Evolutionary conservation across 2,888 invertebrate genomes (phyloP), one percentile per base, ranked within the genome.

Genomic region (Ephialtes manifestator): DNA sequence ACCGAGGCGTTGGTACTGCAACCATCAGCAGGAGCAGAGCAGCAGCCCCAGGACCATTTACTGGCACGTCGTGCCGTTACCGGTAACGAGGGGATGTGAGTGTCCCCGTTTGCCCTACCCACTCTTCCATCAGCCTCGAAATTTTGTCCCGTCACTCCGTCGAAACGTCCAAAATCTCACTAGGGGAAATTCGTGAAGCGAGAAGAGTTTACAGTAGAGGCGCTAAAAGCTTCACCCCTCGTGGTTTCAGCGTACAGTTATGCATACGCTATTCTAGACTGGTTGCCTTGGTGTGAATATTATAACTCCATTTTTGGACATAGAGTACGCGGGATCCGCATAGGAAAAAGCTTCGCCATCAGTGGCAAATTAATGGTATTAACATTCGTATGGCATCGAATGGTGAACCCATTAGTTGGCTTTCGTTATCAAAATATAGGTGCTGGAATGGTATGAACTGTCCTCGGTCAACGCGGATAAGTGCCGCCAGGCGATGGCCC

Each of bases 1-100:
- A 79, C 65, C 53, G 78, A 53, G 60, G 68, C 68, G 84, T 76
- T 65, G 75, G 75, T 78, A 71, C 58, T 63, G 39, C 55, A 51
- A 67, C 77, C 53, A 67, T 67, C 53, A 81, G 71, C 72, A 67
- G 84, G 83, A 83, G 80, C 81, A 24, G 24, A 68, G 80, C 75
- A 68, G 43, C 78, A 83, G 80, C 84, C 67, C 55, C 84, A 75
- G 74, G 31, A 63, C 84, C 84, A 88, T 87, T 88, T 88, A 81
- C 88, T 48, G 68, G 84, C 83, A 86, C 86, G 87, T 82, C 80
- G 83, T 76, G 84, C 84, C 81, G 83, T 87, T 85, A 84, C 74
- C 70, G 81, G 84, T 81, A 87, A 87, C 84, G 80, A 84, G 86
- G 77, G 83, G 58, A 67, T 75, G 82, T 76, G 84, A 68, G 65